These are phyloP conservation scores for Paratrypauchen microcephalus DNA, from an alignment of 2,797 vertebrate genomes.

Conservation along the genomic window DNA sequence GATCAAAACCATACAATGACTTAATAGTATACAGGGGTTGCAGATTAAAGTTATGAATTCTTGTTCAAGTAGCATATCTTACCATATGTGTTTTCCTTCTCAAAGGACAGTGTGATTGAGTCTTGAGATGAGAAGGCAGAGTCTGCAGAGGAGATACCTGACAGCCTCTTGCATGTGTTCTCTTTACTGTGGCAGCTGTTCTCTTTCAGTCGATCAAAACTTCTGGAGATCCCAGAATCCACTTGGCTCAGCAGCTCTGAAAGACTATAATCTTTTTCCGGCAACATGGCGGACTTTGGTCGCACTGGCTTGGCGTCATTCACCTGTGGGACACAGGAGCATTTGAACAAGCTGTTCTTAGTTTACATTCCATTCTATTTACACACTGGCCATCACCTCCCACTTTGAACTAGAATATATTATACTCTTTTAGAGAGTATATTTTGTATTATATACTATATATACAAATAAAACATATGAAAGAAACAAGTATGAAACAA, in stretches of 20 bases:
- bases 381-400: constrained; percentile 3
- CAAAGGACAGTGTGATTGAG: constrained; percentile 92
- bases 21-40: background rate
- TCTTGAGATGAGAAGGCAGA: constrained; percentile 98
- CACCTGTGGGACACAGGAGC: constrained; percentile 50
- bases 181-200: constrained; percentile 85
- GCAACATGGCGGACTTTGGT: constrained; percentile 82
- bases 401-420: background rate
- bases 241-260: constrained; percentile 92
- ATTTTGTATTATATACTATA: background rate
- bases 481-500: background rate
- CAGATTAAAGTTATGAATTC: background rate
- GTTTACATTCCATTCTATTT: constrained; percentile 19
- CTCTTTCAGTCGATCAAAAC: constrained; percentile 86
- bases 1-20: background rate
- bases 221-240: constrained; percentile 91
- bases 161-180: constrained; percentile 88
- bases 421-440: constrained; percentile 40
- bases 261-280: constrained; percentile 90
- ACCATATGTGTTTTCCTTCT: constrained; percentile 88
- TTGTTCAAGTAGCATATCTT: constrained; percentile 35
- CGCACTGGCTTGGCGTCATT: constrained; percentile 67
- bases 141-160: constrained; percentile 94
- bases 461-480: background rate
- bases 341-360: constrained; percentile 18